These are phyloP conservation scores for Lagorchestes hirsutus DNA, from an alignment of 2,797 vertebrate species.

Conservation along the genomic window DNA sequence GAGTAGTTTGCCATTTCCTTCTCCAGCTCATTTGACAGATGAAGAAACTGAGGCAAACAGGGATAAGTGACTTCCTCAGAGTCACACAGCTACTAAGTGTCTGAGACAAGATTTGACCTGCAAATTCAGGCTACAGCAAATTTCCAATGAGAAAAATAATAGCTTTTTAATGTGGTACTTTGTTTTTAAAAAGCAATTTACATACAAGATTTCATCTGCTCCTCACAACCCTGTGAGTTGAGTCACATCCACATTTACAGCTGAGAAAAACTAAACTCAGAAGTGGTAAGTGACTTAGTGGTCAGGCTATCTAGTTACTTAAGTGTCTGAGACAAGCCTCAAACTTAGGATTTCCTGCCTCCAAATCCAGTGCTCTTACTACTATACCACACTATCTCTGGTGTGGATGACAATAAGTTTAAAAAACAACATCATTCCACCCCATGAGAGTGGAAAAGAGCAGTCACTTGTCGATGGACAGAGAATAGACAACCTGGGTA, in stretches of 20 bases:
- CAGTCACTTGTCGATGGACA: no score
- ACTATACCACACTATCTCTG: background rate
- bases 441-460: background rate
- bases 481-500: background rate
- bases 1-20: background rate
- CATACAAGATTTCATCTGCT: background rate
- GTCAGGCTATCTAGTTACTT: background rate
- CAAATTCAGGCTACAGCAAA: background rate
- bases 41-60: background rate
- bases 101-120: background rate
- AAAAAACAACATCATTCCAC: background rate
- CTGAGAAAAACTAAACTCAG: background rate
- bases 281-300: conserved; percentile 9
- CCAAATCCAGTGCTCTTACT: background rate
- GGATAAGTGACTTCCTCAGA: background rate
- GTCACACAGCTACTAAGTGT: background rate
- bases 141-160: background rate
- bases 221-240: conserved; percentile 4
- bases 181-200: no score
- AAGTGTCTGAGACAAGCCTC: background rate
- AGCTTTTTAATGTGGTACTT: background rate
- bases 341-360: background rate
- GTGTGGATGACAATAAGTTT: background rate
- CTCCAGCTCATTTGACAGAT: background rate
- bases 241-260: conserved; percentile 14